A percentile compares a stretch with the other conserved stretches of the same genome.
Conservation (phyloP, 2,888 invertebrate genomes). For the Drosophila meridiana region DNA sequence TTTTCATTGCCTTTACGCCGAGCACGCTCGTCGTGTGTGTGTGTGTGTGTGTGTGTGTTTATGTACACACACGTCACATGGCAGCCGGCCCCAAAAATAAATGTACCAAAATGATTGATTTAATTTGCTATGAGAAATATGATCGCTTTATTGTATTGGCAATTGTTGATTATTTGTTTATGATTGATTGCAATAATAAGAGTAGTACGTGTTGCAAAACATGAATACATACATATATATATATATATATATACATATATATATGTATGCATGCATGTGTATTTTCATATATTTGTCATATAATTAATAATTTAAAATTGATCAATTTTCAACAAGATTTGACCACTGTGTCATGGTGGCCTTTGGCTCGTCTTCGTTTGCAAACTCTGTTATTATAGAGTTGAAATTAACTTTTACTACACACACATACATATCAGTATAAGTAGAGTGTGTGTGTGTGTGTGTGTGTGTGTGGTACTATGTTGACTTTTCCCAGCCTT, state of each 20-base stretch:
- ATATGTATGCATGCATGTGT: neutral
- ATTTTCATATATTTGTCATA: neutral
- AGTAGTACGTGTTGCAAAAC: neutral
- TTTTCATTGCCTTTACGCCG: conserved; percentile 37
- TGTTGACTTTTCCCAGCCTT: neutral
- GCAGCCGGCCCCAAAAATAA: conserved; percentile 29
- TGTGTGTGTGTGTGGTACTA: no score
- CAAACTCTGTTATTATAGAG: neutral
- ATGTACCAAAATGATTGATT: conserved; percentile 43
- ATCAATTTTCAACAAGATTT: neutral
- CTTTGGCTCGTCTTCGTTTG: neutral
- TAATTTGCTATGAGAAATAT: conserved; percentile 42
- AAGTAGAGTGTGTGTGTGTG: no score
- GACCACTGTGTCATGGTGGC: conserved; percentile 6
- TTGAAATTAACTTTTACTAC: neutral
- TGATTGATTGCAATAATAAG: conserved; percentile 10
- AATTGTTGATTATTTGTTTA: conserved; percentile 36
- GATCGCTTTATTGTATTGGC: conserved; percentile 33
- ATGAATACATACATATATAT: neutral
- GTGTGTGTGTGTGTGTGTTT: neutral
- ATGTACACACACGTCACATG: conserved; percentile 35
- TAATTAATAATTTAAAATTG: neutral
- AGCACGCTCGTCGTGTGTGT: conserved; percentile 24
- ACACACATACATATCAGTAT: no score
- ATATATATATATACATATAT: neutral